A percentile compares a stretch with the other conserved stretches of the same genome.
These are phyloP conservation scores for Myotis findleyi DNA, from an alignment of 2,797 vertebrate genomes.

Conservation along the genomic window DNA sequence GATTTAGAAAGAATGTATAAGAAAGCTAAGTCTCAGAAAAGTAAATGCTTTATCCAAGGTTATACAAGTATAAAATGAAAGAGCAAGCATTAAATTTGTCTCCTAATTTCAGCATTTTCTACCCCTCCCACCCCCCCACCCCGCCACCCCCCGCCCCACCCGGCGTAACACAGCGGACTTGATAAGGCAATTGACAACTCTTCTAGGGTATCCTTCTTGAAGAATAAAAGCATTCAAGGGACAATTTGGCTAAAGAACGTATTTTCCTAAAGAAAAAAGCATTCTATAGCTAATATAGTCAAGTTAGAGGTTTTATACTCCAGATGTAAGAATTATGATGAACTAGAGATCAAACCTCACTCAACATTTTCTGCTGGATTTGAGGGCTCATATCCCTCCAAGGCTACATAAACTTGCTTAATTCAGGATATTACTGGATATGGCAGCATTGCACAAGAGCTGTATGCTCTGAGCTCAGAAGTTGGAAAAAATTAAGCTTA, in stretches of 20 bases:
- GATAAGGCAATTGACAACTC: neutral
- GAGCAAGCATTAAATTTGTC: neutral
- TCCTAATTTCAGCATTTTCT: neutral
- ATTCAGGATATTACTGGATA: neutral
- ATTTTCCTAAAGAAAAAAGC: neutral
- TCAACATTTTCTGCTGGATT: neutral
- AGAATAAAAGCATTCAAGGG: neutral
- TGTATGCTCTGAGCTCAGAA: neutral
- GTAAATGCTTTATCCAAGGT: neutral
- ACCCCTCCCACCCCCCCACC: too few relatives aligned
- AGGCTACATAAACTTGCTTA: neutral
- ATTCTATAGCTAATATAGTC: neutral
- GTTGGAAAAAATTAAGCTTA: neutral
- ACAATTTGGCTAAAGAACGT: neutral
- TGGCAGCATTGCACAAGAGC: neutral
- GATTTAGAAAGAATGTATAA: neutral
- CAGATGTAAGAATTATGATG: neutral
- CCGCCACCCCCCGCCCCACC: too few relatives aligned
- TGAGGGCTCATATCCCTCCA: neutral
- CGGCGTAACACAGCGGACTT: neutral
- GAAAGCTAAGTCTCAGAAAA: neutral
- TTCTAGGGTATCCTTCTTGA: neutral
- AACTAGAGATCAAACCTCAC: neutral
- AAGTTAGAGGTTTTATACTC: neutral
- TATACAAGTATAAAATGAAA: neutral